Base-by-base conservation (phyloP, 1,140 invertebrate genomes). In the Saccostrea glomerata region DNA sequence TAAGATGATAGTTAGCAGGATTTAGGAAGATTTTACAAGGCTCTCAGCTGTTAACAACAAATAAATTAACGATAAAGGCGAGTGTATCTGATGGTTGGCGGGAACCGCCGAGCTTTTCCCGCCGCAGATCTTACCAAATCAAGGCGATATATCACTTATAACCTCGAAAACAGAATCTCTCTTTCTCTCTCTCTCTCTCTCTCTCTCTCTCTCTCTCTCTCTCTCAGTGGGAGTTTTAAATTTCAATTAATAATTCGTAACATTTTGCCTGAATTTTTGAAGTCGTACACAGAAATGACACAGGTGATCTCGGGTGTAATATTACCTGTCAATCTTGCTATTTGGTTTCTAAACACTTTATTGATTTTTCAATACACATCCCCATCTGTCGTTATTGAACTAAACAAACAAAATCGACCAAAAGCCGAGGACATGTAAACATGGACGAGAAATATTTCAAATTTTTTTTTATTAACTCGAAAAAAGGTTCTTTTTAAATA, bases 11-110 rank as follows among this genome's bases (percentile, higher is more conserved):
- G 23, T 25, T 25, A 36, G 70, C 13, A 30, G 30, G 70, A 30
- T 77, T 30, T 25, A 77, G 70, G 25, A 77, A 23, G 60, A 30
- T 77, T 36, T 77, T 77, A 77, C 70, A 77, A 23, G 25, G 25
- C 13, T 77, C 25, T 77, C 70, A 77, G 70, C 23, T 36, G 25
- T 77, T 77, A 77, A 77, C 70, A 77, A 13, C 70, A 77, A 36
- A 77, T 77, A 77, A 36, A 77, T 77, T 77, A 36, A 77, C 15
- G 30, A 77, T 77, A 77, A 30, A 6, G 4, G 30, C 13, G 25
- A 36, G 15, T 6, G 30, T 77, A 77, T 77, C 70, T 9, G 70
- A 36, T 36, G 25, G 23, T 13, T 77, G 7, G 25, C 23, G 25
- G 25, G 25, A 77, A 73, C 66, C 3, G 30, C 12, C 23, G 25